Evolutionary conservation across 2,888 invertebrate species (phyloP), one percentile per base, ranked within the genome.

Genomic region (Drepana falcataria): DNA sequence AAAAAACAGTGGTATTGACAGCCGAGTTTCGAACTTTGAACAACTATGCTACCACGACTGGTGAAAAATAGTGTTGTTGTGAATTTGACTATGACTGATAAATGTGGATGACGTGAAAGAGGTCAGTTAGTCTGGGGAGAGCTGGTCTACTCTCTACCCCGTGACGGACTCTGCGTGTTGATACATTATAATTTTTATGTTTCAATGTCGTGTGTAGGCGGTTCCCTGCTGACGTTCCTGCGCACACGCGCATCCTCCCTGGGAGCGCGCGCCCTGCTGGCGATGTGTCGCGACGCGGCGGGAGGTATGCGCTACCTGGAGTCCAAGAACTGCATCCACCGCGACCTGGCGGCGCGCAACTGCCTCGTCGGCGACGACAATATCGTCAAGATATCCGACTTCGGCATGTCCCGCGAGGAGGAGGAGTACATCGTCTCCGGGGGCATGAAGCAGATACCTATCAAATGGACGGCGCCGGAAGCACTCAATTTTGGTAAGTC

Each of bases 401-500:
- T 98, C 90, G 98, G 98, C 63, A 99, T 99, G 98, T 98, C 98
- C 0, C 90, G 98, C 37, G 98, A 98, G 82, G 98, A 98, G 79
- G 97, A 98, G 81, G 98, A 98, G 81, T 99, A 99, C 73, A 97
- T 97, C 59, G 98, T 98, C 48, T 98, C 98, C 2, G 98, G 98
- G 68, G 98, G 98, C 44, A 97, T 98, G 96, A 98, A 99, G 86
- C 98, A 98, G 91, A 98, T 99, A 69, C 98, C 99, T 0, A 98
- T 99, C 59, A 99, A 99, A 85, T 99, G 99, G 99, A 99, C 98
- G 0, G 98, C 98, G 2, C 99, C 99, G 0, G 98, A 98, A 88
- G 98, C 98, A 2, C 91, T 98, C 7, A 98, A 98, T 86, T 98
- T 96, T 81, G 98, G 98, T 94, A 81, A 86, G 83, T 21, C 21